Evolutionary conservation across 2,113 vertebrate genomes (phyloP).

Genomic region (Colius striatus): DNA sequence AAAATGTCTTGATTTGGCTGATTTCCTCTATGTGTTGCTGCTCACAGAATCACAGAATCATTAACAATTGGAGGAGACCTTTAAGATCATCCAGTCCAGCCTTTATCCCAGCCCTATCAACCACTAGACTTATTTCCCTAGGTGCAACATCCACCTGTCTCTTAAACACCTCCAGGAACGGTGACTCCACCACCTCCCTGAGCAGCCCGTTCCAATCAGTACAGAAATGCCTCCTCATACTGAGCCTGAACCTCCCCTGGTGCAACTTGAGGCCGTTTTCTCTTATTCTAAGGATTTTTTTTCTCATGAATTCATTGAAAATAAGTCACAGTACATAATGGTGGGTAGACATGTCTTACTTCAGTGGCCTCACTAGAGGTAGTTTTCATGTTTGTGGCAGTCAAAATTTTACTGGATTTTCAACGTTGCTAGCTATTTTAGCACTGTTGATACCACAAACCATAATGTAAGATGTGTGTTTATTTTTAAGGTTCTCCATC

Average conservation of each 20-base stretch:
- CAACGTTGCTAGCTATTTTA: not conserved
- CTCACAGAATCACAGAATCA: no score
- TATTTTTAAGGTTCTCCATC: not conserved
- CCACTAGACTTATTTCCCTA: no score
- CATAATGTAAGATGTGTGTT: not conserved
- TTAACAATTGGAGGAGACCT: no score
- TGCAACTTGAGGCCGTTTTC: no score
- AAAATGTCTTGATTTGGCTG: not conserved
- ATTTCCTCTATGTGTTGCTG: conserved; percentile 19
- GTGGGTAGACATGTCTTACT: not conserved
- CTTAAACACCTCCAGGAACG: no score
- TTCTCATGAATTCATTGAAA: conserved; percentile 23
- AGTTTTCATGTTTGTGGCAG: not conserved
- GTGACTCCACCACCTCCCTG: no score
- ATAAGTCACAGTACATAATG: not conserved
- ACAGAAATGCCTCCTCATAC: no score
- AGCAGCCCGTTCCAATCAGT: no score
- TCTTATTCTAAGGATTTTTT: not conserved
- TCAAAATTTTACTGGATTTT: conserved; percentile 26
- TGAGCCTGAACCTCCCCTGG: no score
- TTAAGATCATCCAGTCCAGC: no score
- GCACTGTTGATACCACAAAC: not conserved
- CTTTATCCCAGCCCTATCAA: no score
- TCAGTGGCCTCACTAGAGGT: not conserved
- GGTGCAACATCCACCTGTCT: no score